phyloP scores from a whole-genome alignment of 2,888 invertebrate species.

The Eristalis pertinax region DNA sequence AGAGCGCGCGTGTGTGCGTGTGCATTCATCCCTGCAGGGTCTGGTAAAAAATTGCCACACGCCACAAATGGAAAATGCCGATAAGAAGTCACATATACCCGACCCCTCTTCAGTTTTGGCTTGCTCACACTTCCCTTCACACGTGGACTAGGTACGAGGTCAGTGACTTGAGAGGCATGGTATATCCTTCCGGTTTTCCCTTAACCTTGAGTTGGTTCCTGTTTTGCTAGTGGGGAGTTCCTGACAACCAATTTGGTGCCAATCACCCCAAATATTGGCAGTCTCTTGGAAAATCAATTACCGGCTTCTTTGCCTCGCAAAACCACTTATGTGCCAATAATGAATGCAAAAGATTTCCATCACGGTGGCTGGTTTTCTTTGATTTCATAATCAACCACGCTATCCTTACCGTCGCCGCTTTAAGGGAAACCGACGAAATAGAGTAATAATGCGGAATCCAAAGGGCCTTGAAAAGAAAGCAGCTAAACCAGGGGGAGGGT shows the following conservation, averaged over 20 bases:
- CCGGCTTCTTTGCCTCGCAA: constrained; percentile 27
- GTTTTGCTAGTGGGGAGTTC: background rate
- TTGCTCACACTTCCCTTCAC: constrained; percentile 8
- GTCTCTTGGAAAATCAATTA: constrained; percentile 60
- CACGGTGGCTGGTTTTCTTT: background rate
- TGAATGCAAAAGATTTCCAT: constrained; percentile 64
- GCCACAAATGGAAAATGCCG: constrained; percentile 41
- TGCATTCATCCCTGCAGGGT: constrained; percentile 7
- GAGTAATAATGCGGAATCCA: constrained; percentile 47
- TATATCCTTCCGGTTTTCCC: constrained; percentile 60
- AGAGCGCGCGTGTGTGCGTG: constrained; percentile 25
- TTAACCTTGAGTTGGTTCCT: constrained; percentile 58
- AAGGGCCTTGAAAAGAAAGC: constrained; percentile 21
- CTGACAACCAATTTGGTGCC: constrained; percentile 36
- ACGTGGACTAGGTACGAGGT: constrained; percentile 52
- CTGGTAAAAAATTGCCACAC: constrained; percentile 47
- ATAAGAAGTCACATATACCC: constrained; percentile 34
- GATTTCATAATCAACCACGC: constrained; percentile 34
- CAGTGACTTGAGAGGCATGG: constrained; percentile 53
- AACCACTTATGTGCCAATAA: constrained; percentile 57
- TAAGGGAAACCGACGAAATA: constrained; percentile 46
- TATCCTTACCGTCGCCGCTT: background rate
- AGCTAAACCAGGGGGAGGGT: background rate
- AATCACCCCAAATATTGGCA: constrained; percentile 41
- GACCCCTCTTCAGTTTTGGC: background rate